Evolutionary conservation across 2,797 vertebrate species (phyloP).

Genomic region (Triplophysa yarkandensis): DNA sequence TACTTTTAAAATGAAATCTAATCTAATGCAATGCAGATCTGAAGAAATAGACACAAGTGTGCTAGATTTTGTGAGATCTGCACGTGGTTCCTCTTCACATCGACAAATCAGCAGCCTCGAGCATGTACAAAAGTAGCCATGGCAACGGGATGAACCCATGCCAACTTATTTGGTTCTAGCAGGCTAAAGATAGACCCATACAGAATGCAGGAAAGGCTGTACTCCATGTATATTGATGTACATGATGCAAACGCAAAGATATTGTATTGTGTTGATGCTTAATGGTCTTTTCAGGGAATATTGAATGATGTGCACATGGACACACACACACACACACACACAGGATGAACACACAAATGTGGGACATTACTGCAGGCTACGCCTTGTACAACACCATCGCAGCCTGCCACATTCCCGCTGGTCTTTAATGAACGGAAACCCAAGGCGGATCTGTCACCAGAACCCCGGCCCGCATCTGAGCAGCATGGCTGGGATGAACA

Average conservation of each 20-base stretch:
- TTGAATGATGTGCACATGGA: not conserved
- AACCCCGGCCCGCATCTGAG: conserved; percentile 46
- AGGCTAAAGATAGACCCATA: conserved; percentile 72
- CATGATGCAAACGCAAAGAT: not conserved
- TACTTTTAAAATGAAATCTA: not conserved
- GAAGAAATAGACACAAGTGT: not conserved
- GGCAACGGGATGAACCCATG: conserved; percentile 68
- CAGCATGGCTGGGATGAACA: conserved; percentile 50
- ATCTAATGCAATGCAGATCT: conserved; percentile 4
- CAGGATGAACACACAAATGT: conserved; percentile 55
- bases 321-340: not conserved
- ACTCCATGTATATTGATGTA: conserved; percentile 3
- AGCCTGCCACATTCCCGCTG: conserved; percentile 61
- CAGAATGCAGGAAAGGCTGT: conserved; percentile 37
- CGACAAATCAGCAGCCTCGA: conserved; percentile 52
- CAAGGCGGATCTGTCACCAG: conserved; percentile 61
- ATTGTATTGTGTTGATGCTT: not conserved
- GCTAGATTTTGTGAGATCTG: conserved; percentile 10
- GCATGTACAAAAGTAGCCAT: conserved; percentile 68
- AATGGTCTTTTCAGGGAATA: not conserved
- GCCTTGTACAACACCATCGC: conserved; percentile 54
- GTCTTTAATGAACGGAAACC: conserved; percentile 69
- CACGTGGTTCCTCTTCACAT: conserved; percentile 49
- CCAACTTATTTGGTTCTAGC: conserved; percentile 62
- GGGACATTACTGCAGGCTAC: conserved; percentile 55